Evolutionary conservation across 92 coral and sea anemone genomes (phyloP), one percentile per base, ranked within the genome.

Genomic region (Meandrina meandrites): DNA sequence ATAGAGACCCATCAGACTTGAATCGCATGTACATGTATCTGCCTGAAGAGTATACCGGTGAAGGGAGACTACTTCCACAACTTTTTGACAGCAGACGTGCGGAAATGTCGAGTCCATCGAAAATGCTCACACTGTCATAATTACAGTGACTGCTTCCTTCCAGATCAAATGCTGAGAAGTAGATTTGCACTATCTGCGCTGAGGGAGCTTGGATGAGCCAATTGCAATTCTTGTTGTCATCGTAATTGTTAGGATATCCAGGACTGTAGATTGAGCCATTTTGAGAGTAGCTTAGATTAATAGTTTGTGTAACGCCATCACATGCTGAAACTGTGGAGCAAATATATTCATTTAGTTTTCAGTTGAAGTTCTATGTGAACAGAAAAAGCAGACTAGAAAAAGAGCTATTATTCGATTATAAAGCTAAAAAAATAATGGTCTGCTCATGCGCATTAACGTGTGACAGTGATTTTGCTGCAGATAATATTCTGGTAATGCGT

Each of bases 161-260:
- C 78, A 82, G 1, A 40, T 82, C 86, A 48, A 82, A 67, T 45
- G 45, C 14, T 40, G 78, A 68, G 51, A 82, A 82, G 86, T 42
- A 68, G n/a, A 82, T 47, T 18, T 47, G 56, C 0, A 82, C 31
- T 42, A 8, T 67, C 11, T 68, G 6, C 2, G 78, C 45, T 5
- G 0, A 42, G 58, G 64, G 62, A 0, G 86, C 86, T 8, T 1
- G 2, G 6, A 82, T 13, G 4, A 3, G 56, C 86, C 86, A 82
- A 8, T 5, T 31, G 27, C 86, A 82, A 68, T 48, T 10, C 31
- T 40, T 5, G 27, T 68, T n/a, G n/a, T 67, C 19, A 28, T 15
- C 22, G 6, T 40, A 67, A 66, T 5, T 67, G 45, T 32, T 0
- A 50, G 78, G 50, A 36, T 40, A 47, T 6, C 37, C 37, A 69